A percentile compares a stretch with the other conserved stretches of the same genome.
phyloP scores from a whole-genome alignment of 1,140 invertebrate genomes.

The Araneus ventricosus region DNA sequence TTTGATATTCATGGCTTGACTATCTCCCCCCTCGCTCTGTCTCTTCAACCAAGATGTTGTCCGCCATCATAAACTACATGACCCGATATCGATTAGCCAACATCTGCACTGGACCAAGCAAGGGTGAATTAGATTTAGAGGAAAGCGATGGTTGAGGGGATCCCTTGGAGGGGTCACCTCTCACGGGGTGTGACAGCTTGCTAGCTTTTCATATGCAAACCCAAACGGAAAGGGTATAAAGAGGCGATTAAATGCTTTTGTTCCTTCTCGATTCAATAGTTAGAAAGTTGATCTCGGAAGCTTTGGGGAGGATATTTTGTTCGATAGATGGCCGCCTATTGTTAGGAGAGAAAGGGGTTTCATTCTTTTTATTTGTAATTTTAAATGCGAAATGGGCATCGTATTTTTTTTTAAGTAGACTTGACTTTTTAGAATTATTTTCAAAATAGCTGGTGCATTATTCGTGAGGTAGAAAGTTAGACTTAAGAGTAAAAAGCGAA shows the following conservation, averaged over 20 bases:
- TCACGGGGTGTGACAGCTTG: neutral
- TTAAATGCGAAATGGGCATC: too few relatives aligned
- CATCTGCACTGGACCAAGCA: constrained; percentile 43
- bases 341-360: too few relatives aligned
- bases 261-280: neutral
- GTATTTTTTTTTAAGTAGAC: too few relatives aligned
- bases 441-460: too few relatives aligned
- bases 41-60: constrained; percentile 46
- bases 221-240: neutral
- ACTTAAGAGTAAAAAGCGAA: too few relatives aligned
- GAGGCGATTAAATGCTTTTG: neutral
- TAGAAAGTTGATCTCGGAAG: neutral
- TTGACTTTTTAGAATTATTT: too few relatives aligned
- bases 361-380: too few relatives aligned
- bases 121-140: constrained; percentile 29
- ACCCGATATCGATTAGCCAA: constrained; percentile 39
- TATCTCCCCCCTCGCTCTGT: neutral
- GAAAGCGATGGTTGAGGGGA: neutral
- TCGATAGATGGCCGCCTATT: too few relatives aligned
- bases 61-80: constrained; percentile 49
- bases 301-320: neutral
- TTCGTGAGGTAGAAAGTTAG: too few relatives aligned
- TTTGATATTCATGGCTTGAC: constrained; percentile 29
- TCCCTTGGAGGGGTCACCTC: constrained; percentile 12
- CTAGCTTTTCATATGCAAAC: constrained; percentile 12